Percentiles rank a stretch among this genome's conserved stretches.
Evolutionary conservation across 2,113 vertebrate species (phyloP).

Genomic region (Nothobranchius kuhntae): DNA sequence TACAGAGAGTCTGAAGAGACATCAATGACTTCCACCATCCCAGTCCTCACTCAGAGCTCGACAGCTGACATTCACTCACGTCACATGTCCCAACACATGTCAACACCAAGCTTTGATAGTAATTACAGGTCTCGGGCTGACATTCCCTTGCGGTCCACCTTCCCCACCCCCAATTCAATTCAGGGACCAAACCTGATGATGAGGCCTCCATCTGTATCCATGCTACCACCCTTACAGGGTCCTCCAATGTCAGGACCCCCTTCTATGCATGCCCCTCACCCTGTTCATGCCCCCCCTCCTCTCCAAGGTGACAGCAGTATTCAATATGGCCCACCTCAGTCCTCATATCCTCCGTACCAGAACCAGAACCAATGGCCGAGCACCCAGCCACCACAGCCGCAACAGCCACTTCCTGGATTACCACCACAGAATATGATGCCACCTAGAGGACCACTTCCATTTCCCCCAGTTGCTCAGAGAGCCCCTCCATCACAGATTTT

Average conservation of each 20-base stretch:
- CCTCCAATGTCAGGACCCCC: conserved; percentile 62
- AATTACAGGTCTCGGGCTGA: conserved; percentile 70
- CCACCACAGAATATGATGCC: conserved; percentile 76
- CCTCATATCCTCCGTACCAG: conserved; percentile 74
- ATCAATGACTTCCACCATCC: conserved; percentile 64
- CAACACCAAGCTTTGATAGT: conserved; percentile 54
- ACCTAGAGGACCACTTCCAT: conserved; percentile 72
- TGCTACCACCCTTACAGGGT: conserved; percentile 72
- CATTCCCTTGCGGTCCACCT: conserved; percentile 67
- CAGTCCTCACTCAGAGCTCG: conserved; percentile 72
- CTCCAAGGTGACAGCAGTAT: conserved; percentile 71
- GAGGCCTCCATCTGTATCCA: conserved; percentile 69
- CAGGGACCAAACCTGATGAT: conserved; percentile 63
- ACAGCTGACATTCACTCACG: conserved; percentile 61
- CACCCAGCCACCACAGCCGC: conserved; percentile 49
- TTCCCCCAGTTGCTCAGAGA: conserved; percentile 72
- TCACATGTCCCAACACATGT: conserved; percentile 64
- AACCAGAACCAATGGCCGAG: conserved; percentile 79
- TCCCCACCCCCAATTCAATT: conserved; percentile 65
- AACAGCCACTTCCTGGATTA: conserved; percentile 68
- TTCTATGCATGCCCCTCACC: conserved; percentile 65
- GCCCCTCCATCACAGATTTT: conserved; percentile 76
- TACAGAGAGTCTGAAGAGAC: conserved; percentile 57
- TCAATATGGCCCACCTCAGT: conserved; percentile 62
- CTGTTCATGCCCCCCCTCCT: conserved; percentile 61